Evolutionary conservation across 2,888 invertebrate species (phyloP).

Genomic region (Pyrgus malvae): DNA sequence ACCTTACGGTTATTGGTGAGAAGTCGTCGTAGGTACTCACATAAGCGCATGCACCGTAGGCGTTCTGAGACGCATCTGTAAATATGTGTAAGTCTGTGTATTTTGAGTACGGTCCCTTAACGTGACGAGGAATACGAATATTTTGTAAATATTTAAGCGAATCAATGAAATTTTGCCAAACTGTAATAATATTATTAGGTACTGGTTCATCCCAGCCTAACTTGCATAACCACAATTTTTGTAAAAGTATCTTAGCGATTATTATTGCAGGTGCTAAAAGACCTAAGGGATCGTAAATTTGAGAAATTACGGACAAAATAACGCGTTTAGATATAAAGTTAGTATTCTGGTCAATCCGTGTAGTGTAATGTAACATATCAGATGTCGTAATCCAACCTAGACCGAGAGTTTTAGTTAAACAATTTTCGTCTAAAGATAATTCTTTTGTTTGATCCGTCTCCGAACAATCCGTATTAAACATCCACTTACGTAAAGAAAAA

Average conservation of each 20-base stretch:
- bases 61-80: constrained; percentile 15
- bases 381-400: background rate
- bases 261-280: background rate
- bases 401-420: background rate
- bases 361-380: background rate
- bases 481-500: background rate
- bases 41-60: constrained; percentile 29
- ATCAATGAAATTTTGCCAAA: constrained; percentile 18
- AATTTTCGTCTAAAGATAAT: background rate
- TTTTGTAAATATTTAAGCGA: constrained; percentile 1
- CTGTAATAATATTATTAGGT: background rate
- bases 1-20: background rate
- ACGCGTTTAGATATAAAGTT: background rate
- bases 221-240: background rate
- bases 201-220: background rate
- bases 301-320: background rate
- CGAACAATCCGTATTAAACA: background rate
- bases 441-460: background rate
- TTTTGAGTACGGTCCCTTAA: background rate
- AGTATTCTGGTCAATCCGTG: background rate
- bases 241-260: background rate
- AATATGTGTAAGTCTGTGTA: background rate
- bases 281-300: constrained; percentile 1
- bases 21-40: constrained; percentile 2
- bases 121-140: constrained; percentile 19